Conservation (phyloP, 2,797 vertebrate species). For the Onychomys torridus region DNA sequence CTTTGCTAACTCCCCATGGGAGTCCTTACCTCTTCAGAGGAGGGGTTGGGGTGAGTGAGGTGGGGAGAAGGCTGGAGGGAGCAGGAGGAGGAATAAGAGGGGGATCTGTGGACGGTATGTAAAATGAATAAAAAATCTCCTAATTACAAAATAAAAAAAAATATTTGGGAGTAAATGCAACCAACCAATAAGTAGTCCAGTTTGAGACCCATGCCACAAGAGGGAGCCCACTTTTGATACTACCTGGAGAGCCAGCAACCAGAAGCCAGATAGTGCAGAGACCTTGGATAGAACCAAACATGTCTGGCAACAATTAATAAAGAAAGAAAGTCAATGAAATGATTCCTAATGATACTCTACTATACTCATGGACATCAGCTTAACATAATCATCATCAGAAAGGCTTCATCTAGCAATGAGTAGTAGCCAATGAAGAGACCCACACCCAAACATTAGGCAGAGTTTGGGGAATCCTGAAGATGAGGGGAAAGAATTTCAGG, state of each 20-base stretch:
- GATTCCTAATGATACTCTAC: not conserved
- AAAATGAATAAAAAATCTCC: too few relatives aligned
- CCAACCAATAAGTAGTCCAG: not conserved
- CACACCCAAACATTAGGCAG: not conserved
- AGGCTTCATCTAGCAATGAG: not conserved
- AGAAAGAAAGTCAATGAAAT: not conserved
- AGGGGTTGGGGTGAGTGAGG: too few relatives aligned
- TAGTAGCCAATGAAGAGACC: not conserved
- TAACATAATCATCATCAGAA: not conserved
- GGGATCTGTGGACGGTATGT: too few relatives aligned
- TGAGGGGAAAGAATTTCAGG: not conserved
- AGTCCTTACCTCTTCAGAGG: too few relatives aligned
- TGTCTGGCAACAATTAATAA: not conserved
- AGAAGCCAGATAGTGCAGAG: not conserved
- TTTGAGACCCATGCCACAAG: not conserved
- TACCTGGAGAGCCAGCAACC: not conserved
- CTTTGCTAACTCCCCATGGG: too few relatives aligned
- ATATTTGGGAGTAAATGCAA: not conserved
- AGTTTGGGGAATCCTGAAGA: not conserved
- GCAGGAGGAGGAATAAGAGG: too few relatives aligned
- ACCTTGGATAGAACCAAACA: not conserved
- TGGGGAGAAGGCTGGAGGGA: too few relatives aligned
- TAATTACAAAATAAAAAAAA: too few relatives aligned
- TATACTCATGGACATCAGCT: not conserved
- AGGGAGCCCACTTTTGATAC: not conserved